Base-by-base conservation (phyloP, 2,888 invertebrate genomes). In the Leucophenga maculata region DNA sequence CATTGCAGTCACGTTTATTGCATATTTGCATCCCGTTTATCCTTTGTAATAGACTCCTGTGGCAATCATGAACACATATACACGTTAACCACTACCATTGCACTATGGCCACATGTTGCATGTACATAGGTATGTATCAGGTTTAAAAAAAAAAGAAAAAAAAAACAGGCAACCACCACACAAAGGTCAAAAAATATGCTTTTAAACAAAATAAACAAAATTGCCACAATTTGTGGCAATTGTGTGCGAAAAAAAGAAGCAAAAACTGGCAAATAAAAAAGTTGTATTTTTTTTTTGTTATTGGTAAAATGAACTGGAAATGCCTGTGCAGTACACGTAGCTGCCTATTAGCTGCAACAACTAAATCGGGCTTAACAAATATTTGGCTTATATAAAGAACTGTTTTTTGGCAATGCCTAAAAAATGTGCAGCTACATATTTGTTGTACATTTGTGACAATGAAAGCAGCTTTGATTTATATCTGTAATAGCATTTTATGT, bases 81-180 rank as follows among this genome's bases (percentile, higher is more conserved):
- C 44, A 55, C 55, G 6, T 16, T 20, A 44, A 44, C 16, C 13
- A 26, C 1, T 39, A 39, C 39, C 39, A 11, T 39, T 39, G 11
- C 39, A 59, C 57, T 26, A 39, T 39, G 11, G 39, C 39, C 65
- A 72, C 69, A 54, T 69, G 69, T 75, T 73, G 75, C 75, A 69
- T 46, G 39, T 39, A 74, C 76, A 75, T 79, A n/a, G n/a, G 70
- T 75, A 80, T 59, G 66, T 39, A 65, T 52, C 67, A 67, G n/a
- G n/a, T n/a, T n/a, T 44, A 13, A 65, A 68, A 67, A 62, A 26
- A 57, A 60, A 31, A 67, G 54, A 50, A 55, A 55, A 18, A 67
- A 52, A 60, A 46, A 31, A 68, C 18, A 50, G 50, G n/a, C n/a
- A n/a, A n/a, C n/a, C n/a, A n/a, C 60, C 14, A 32, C 54, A 20